phyloP scores from a whole-genome alignment of 2,888 invertebrate species.

The Agrochola circellaris region DNA sequence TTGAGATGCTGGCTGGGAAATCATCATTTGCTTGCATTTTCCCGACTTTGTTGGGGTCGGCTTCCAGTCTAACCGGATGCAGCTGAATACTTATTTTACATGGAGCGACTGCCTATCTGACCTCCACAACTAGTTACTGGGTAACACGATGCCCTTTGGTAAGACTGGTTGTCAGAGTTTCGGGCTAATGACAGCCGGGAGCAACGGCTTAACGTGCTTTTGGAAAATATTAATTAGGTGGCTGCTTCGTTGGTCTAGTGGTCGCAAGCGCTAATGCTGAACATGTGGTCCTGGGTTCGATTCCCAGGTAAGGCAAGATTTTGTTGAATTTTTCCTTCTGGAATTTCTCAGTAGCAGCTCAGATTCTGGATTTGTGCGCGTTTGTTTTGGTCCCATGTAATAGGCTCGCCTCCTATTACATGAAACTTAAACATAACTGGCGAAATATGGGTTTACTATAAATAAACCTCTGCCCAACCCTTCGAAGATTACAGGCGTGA shows the following conservation, averaged over 20 bases:
- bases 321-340: background rate
- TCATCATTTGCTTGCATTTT: background rate
- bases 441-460: background rate
- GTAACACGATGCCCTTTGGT: background rate
- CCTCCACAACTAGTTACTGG: background rate
- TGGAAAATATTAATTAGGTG: background rate
- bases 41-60: background rate
- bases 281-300: background rate
- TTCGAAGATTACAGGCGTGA: background rate
- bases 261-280: background rate
- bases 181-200: background rate
- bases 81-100: background rate
- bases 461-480: background rate
- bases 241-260: background rate
- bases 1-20: background rate
- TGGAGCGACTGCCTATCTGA: background rate
- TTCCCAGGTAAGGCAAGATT: background rate
- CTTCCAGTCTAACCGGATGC: background rate
- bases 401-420: background rate
- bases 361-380: background rate
- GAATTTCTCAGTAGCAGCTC: background rate
- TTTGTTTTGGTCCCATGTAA: background rate
- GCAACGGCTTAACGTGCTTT: background rate
- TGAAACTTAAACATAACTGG: background rate
- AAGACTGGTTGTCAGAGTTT: background rate